These are phyloP conservation scores for Tetrapedia diversipes DNA, from an alignment of 2,888 invertebrate genomes.

Conservation along the genomic window DNA sequence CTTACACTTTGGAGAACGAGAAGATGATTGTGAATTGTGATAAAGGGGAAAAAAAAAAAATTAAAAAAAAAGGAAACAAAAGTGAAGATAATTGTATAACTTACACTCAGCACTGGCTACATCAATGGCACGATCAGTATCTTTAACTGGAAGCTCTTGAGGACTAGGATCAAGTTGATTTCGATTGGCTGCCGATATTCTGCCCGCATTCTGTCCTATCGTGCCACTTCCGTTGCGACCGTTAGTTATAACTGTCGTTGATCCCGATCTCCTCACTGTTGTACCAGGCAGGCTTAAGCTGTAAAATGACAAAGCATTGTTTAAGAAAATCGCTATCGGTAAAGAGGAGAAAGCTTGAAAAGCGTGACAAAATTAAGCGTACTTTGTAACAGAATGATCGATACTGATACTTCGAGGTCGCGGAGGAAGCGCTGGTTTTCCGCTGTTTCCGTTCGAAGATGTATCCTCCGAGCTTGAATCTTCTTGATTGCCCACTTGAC, in stretches of 20 bases:
- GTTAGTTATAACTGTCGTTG: conserved; percentile 76
- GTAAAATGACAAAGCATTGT: not conserved
- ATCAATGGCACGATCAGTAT: conserved; percentile 82
- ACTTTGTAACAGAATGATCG: conserved; percentile 84
- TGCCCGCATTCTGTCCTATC: conserved; percentile 72
- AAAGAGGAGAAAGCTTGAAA: not conserved
- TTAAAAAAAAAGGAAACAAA: not conserved
- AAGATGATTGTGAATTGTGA: conserved; percentile 52
- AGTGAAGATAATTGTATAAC: conserved; percentile 57
- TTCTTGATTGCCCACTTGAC: conserved; percentile 88
- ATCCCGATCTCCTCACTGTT: conserved; percentile 76
- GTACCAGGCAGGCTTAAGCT: conserved; percentile 75
- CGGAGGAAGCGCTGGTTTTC: conserved; percentile 86
- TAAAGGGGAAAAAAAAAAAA: not conserved
- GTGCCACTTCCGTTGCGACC: conserved; percentile 69
- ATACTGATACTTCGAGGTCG: conserved; percentile 87
- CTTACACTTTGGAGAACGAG: conserved; percentile 45
- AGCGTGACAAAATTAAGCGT: conserved; percentile 17
- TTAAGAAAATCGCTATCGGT: not conserved
- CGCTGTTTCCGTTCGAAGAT: conserved; percentile 82
- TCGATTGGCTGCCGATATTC: conserved; percentile 73
- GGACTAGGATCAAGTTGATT: conserved; percentile 81
- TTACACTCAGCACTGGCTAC: conserved; percentile 84
- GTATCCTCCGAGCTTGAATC: conserved; percentile 92
- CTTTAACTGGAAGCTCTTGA: conserved; percentile 82